phyloP scores from a whole-genome alignment of 2,797 vertebrate species.

The Rhadinocentrus ornatus region DNA sequence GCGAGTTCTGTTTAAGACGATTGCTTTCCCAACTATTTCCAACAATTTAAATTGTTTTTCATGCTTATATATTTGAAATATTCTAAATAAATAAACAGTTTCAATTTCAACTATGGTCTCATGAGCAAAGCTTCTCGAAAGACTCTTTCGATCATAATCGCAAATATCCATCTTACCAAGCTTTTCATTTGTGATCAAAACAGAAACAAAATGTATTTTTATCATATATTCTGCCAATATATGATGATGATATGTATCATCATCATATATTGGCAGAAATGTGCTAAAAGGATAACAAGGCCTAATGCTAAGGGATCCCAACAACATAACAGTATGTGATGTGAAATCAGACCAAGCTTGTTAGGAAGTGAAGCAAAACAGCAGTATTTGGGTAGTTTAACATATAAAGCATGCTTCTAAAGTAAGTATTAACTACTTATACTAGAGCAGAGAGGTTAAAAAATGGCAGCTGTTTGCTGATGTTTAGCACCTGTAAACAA shows the following conservation, averaged over 20 bases:
- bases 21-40: neutral
- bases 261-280: neutral
- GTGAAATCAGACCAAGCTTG: neutral
- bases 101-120: too few relatives aligned
- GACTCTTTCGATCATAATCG: neutral
- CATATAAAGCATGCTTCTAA: neutral
- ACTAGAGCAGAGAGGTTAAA: neutral
- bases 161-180: neutral
- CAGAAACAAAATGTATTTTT: too few relatives aligned
- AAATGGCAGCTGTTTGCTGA: conserved; percentile 5
- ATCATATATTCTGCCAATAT: too few relatives aligned
- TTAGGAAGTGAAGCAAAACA: neutral
- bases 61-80: too few relatives aligned
- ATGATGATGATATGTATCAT: too few relatives aligned
- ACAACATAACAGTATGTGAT: neutral
- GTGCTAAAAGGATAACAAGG: neutral
- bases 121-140: neutral
- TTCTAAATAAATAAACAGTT: too few relatives aligned
- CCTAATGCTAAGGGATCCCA: neutral
- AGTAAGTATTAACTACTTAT: neutral
- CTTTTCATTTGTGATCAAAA: neutral
- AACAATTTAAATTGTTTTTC: too few relatives aligned
- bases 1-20: neutral
- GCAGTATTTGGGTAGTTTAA: neutral
- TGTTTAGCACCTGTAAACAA: neutral